A percentile compares a stretch with the other conserved stretches of the same genome.
Evolutionary conservation across 2,888 invertebrate species (phyloP).

Genomic region (Flexamia atlantica): DNA sequence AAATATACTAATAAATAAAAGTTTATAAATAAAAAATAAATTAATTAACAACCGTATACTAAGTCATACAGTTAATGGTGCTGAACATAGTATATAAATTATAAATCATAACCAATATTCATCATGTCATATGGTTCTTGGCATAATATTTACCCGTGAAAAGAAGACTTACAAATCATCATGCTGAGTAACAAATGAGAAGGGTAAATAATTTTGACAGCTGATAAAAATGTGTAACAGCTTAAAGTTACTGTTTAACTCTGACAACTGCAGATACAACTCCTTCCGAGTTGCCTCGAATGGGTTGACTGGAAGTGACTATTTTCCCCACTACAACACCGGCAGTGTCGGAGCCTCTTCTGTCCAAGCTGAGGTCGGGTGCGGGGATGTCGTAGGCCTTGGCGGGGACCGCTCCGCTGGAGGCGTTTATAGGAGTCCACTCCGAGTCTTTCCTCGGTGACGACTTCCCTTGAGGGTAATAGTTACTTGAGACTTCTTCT

Average conservation of each 20-base stretch:
- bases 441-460: slow-evolving; percentile 65
- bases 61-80: too few species aligned
- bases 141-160: too few species aligned
- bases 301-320: slow-evolving; percentile 41
- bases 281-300: slow-evolving; percentile 64
- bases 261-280: slow-evolving; percentile 68
- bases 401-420: slow-evolving; percentile 66
- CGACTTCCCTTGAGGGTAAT: slow-evolving; percentile 42
- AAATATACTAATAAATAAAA: too few species aligned
- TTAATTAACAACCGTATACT: too few species aligned
- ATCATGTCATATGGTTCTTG: too few species aligned
- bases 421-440: slow-evolving; percentile 69
- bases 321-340: slow-evolving; percentile 46
- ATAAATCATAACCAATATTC: too few species aligned
- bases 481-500: slow-evolving; percentile 15
- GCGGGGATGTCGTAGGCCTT: slow-evolving; percentile 68
- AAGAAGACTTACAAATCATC: too few species aligned
- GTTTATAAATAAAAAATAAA: too few species aligned
- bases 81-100: too few species aligned
- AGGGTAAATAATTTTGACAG: too few species aligned
- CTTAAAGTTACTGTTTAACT: slow-evolving; percentile 66
- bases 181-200: too few species aligned
- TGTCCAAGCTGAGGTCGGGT: slow-evolving; percentile 65
- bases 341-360: slow-evolving; percentile 37
- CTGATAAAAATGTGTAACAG: background rate